Evolutionary conservation across 2,113 vertebrate species (phyloP).

Genomic region (Prionailurus viverrinus): DNA sequence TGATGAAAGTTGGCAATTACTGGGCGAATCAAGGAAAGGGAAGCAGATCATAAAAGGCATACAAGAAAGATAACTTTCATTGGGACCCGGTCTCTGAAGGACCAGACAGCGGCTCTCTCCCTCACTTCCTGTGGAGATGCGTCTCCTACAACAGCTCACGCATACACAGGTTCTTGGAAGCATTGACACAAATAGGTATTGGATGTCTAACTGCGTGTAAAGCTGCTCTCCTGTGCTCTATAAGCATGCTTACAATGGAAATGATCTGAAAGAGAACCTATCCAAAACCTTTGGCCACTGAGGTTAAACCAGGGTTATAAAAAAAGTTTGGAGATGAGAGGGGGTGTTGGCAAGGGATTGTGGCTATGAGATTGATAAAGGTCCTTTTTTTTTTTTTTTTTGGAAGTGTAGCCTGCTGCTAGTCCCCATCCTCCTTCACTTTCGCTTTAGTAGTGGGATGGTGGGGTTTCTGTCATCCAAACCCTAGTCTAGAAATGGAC

Average conservation of each 20-base stretch:
- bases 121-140: not conserved
- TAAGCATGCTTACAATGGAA: not conserved
- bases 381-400: not conserved
- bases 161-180: not conserved
- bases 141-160: not conserved
- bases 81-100: not conserved
- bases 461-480: not conserved
- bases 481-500: not conserved
- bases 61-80: not conserved
- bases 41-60: not conserved
- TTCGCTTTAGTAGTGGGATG: not conserved
- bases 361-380: not conserved
- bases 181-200: not conserved
- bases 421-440: not conserved
- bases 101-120: not conserved
- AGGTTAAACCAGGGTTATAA: not conserved
- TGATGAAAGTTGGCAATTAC: not conserved
- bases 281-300: not conserved
- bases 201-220: not conserved
- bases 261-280: not conserved
- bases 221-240: not conserved
- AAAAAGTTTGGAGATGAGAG: not conserved
- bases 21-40: not conserved
- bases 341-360: not conserved
- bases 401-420: not conserved